phyloP scores from a whole-genome alignment of 2,797 vertebrate species.

The Galaxias olidus region DNA sequence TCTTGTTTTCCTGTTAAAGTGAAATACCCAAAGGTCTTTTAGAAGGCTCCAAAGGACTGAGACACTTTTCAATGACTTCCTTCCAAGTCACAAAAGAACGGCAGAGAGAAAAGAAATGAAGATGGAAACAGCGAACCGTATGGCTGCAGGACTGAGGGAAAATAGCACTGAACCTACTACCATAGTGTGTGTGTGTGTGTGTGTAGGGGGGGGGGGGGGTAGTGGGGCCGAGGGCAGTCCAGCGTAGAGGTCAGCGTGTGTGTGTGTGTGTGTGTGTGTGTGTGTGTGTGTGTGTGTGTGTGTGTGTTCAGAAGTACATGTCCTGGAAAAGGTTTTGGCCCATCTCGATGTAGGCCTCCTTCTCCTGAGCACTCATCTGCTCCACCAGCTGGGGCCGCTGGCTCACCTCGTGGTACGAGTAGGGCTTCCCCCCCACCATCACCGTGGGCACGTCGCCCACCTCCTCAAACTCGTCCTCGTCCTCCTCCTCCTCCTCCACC shows the following conservation, averaged over 20 bases:
- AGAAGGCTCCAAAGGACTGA: too few relatives aligned
- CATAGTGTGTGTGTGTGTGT: background rate
- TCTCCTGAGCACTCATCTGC: constrained; percentile 93
- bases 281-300: constrained; percentile 3
- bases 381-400: constrained; percentile 92
- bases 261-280: background rate
- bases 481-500: constrained; percentile 82
- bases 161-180: background rate
- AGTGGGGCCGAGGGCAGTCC: background rate
- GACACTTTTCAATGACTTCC: too few relatives aligned
- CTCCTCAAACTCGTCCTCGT: constrained; percentile 92
- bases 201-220: background rate
- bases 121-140: too few relatives aligned
- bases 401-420: constrained; percentile 91
- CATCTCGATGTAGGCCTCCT: constrained; percentile 96
- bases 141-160: too few relatives aligned
- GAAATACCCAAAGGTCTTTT: too few relatives aligned
- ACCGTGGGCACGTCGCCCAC: constrained; percentile 89
- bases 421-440: constrained; percentile 84
- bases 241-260: background rate
- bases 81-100: too few relatives aligned
- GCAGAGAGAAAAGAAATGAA: too few relatives aligned
- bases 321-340: constrained; percentile 93
- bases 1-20: too few relatives aligned
- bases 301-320: constrained; percentile 79